Evolutionary conservation across 2,113 vertebrate species (phyloP).

Genomic region (Clinocottus analis): DNA sequence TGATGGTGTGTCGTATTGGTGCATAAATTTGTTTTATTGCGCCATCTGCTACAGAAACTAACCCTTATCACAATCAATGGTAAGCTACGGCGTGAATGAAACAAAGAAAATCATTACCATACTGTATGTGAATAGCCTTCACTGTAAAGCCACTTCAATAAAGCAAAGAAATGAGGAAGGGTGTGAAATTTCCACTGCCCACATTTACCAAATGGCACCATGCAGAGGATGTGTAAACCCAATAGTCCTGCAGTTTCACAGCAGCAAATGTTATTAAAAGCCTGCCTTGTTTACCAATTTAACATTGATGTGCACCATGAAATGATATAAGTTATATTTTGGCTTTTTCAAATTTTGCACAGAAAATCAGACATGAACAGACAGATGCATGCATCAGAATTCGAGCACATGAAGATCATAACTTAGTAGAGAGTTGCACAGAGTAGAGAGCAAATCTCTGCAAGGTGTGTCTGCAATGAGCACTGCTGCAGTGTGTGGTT

Average conservation of each 20-base stretch:
- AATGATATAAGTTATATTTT: slow-evolving; percentile 7
- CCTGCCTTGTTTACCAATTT: slow-evolving; percentile 20
- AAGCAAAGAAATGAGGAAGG: slow-evolving; percentile 52
- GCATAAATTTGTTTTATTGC: slow-evolving; percentile 57
- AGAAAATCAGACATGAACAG: background rate
- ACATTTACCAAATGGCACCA: slow-evolving; percentile 82
- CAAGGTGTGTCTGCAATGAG: background rate
- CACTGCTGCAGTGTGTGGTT: background rate
- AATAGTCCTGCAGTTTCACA: slow-evolving; percentile 46
- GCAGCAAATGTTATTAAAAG: slow-evolving; percentile 29
- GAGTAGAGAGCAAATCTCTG: background rate
- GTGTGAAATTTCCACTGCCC: slow-evolving; percentile 78
- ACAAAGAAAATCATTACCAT: slow-evolving; percentile 43
- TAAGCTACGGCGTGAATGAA: slow-evolving; percentile 43
- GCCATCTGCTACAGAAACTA: slow-evolving; percentile 45
- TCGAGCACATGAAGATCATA: background rate
- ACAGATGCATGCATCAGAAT: background rate
- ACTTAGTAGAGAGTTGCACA: background rate
- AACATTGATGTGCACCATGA: slow-evolving; percentile 14
- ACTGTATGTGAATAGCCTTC: slow-evolving; percentile 27
- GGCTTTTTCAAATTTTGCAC: background rate
- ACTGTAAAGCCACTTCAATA: slow-evolving; percentile 28
- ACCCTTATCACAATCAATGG: slow-evolving; percentile 47
- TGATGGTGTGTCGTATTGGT: slow-evolving; percentile 18
- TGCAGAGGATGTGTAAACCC: slow-evolving; percentile 68